These are phyloP conservation scores for Hyperopisus bebe DNA, from an alignment of 2,113 vertebrate species.

Conservation along the genomic window DNA sequence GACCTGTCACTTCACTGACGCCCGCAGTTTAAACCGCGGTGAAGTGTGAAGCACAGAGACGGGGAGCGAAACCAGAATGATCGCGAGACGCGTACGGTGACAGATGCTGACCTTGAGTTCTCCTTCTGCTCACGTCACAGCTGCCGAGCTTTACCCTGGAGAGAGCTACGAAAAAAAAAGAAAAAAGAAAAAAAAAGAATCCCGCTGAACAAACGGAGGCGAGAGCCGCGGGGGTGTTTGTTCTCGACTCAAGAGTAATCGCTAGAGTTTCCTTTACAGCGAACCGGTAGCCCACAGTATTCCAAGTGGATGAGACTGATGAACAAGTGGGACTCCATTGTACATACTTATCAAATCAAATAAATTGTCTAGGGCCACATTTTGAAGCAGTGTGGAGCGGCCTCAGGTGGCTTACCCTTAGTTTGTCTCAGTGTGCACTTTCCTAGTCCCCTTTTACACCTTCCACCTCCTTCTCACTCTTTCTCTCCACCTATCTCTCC, in stretches of 20 bases:
- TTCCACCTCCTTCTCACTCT: not conserved
- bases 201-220: not conserved
- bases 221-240: not conserved
- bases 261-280: not conserved
- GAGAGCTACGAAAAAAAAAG: not conserved
- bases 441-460: slow-evolving; percentile 13
- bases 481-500: not conserved
- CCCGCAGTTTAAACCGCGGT: not conserved
- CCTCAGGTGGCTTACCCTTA: slow-evolving; percentile 41
- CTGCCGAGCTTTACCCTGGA: not conserved
- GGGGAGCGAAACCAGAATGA: not conserved
- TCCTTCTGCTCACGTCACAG: not conserved
- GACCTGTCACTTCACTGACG: not conserved
- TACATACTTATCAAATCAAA: slow-evolving; percentile 49
- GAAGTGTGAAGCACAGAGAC: not conserved
- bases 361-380: slow-evolving; percentile 36
- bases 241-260: not conserved
- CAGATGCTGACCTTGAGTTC: not conserved
- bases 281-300: slow-evolving; percentile 24
- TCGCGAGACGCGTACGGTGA: not conserved
- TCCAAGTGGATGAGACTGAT: slow-evolving; percentile 44
- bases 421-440: slow-evolving; percentile 25
- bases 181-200: not conserved
- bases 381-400: slow-evolving; percentile 37
- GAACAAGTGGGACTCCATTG: slow-evolving; percentile 39